These are phyloP conservation scores for Pipra filicauda DNA, from an alignment of 2,113 vertebrate species.

Conservation along the genomic window DNA sequence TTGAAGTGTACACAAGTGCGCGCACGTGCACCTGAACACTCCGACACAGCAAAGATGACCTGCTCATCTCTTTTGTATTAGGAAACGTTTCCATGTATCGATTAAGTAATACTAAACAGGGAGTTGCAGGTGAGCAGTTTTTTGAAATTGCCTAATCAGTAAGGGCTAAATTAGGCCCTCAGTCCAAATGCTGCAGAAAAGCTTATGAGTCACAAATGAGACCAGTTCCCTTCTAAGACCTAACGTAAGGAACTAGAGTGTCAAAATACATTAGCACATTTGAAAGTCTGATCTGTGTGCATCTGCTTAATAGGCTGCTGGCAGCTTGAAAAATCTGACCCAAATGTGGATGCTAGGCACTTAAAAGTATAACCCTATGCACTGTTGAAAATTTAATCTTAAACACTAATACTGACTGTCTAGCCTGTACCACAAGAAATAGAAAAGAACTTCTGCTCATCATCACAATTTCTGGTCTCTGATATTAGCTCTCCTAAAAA, in stretches of 20 bases:
- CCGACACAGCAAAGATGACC: background rate
- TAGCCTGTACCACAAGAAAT: background rate
- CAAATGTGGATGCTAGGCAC: background rate
- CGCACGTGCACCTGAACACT: rapidly evolving
- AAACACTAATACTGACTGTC: background rate
- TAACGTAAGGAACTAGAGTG: background rate
- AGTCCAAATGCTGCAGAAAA: background rate
- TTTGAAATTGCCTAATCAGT: constrained; percentile 43
- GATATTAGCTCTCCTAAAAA: background rate
- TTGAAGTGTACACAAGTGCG: background rate
- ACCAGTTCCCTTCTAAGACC: background rate
- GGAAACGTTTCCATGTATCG: background rate
- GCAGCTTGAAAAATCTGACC: constrained; percentile 23
- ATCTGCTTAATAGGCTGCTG: background rate
- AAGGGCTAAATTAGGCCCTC: background rate
- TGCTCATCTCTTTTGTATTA: background rate
- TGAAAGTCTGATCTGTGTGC: background rate
- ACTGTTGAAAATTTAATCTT: constrained; percentile 22
- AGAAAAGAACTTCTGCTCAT: background rate
- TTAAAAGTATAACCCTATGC: background rate
- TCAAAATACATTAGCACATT: background rate
- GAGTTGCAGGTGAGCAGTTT: constrained; percentile 31
- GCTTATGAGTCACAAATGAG: background rate
- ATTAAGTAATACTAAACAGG: background rate
- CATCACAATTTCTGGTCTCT: background rate